Conservation (phyloP, 2,888 invertebrate species). For the Andrena haemorrhoa region DNA sequence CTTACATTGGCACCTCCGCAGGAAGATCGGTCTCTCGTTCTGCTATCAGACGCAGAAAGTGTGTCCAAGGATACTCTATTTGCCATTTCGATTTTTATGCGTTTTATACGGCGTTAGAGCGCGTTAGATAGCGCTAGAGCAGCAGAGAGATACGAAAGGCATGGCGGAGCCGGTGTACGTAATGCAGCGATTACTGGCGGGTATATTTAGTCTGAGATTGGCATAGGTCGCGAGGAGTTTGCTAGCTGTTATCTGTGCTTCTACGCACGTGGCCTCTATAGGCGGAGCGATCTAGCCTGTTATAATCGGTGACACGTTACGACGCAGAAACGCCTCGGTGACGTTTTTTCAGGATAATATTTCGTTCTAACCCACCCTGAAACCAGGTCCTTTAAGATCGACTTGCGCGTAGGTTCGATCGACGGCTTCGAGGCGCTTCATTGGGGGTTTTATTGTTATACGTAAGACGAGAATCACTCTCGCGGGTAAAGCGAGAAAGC, state of each 20-base stretch:
- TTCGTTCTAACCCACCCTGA: conserved; percentile 8
- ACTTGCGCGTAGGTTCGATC: neutral
- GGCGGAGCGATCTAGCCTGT: conserved; percentile 73
- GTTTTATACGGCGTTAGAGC: conserved; percentile 11
- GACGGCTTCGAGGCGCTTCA: neutral
- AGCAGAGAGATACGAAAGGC: conserved; percentile 37
- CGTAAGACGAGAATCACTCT: no score
- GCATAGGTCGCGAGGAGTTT: conserved; percentile 80
- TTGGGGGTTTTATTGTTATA: neutral
- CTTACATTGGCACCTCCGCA: no score
- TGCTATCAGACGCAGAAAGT: neutral
- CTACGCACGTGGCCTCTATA: conserved; percentile 79
- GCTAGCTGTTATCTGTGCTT: conserved; percentile 76
- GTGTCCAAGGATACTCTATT: neutral
- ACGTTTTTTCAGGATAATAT: conserved; percentile 40
- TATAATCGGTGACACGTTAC: conserved; percentile 71
- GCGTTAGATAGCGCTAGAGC: conserved; percentile 24
- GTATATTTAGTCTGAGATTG: conserved; percentile 83
- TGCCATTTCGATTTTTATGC: neutral
- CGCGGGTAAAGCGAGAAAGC: no score
- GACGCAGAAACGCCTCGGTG: conserved; percentile 32
- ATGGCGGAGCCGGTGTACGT: conserved; percentile 48
- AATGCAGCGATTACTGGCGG: conserved; percentile 76
- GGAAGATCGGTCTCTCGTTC: neutral
- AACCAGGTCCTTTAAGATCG: conserved; percentile 10